Conservation (phyloP, 2,888 invertebrate species). For the Oscheius sp. region DNA sequence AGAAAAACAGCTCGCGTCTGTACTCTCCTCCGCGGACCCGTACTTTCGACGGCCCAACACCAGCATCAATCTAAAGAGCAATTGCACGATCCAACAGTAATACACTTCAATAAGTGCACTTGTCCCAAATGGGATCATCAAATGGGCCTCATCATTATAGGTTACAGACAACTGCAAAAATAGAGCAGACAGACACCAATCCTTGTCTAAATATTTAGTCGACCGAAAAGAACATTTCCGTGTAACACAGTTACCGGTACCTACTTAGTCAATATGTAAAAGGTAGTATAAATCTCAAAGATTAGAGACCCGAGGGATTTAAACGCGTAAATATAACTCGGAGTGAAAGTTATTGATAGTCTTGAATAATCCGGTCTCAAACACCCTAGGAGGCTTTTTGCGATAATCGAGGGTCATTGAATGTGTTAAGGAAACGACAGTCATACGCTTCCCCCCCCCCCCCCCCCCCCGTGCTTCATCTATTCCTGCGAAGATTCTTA, state of each 20-base stretch:
- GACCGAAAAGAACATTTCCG: constrained; percentile 13
- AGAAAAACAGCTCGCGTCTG: constrained; percentile 31
- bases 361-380: background rate
- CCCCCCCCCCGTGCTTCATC: no score
- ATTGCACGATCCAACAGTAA: constrained; percentile 25
- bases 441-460: no score
- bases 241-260: background rate
- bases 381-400: background rate
- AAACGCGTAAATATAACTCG: constrained; percentile 6
- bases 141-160: background rate
- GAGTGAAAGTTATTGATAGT: background rate
- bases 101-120: background rate
- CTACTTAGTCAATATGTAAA: background rate
- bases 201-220: constrained; percentile 6
- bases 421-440: constrained; percentile 1
- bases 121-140: constrained; percentile 13
- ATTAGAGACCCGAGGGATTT: background rate
- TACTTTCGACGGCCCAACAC: background rate
- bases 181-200: background rate
- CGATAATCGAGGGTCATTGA: background rate
- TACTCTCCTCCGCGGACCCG: constrained; percentile 10
- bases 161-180: no score
- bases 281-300: background rate
- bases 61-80: constrained; percentile 18
- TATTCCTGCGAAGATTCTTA: no score